Base-by-base conservation (phyloP, 2,797 vertebrate genomes). In the Sebastes vulpes region DNA sequence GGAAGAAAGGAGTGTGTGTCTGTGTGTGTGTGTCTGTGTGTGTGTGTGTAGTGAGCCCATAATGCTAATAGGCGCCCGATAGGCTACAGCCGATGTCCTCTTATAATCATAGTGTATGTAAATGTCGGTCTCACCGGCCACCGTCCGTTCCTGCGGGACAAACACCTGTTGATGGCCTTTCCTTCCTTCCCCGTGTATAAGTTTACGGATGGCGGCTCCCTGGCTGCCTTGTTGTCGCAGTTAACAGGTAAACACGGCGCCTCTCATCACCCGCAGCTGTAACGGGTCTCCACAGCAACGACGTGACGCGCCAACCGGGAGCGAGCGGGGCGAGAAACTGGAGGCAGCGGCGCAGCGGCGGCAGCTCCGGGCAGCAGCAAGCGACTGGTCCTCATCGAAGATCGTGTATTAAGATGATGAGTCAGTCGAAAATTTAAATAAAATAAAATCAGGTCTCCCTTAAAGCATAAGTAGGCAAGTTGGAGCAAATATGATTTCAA, bases 271-370 rank as follows among this genome's bases (percentile, higher is more conserved):
- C 85, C 50, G 82, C 80, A 76, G 91, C 90, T 56, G 63, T 59
- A 4, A 66, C 66, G 83, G 84, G 93, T 95, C 89, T 93, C 95
- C 94, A 94, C 82, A 75, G 94, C 92, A 95, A 95, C 93, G 82
- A 61, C 63, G 75, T 92, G 94, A 95, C 90, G 93, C 93, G 92
- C 77, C 76, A 76, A 83, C 60, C 56, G 54, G 58, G 85, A 82
- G 86, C 53, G 85, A 73, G 83, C 72, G 59, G 69, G 64, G 75
- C 73, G 89, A 90, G 87, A 78, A 75, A 63, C 42, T 4, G 66
- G 82, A 85, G 65, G 77, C 64, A 60, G 85, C 61, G 38, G 66
- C 46, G 10, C 11, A 60, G 85, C 61, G 46, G 42, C 42, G 42
- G 72, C 31, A 16, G 74, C 63, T 28, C 35, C 57, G 50, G 78